These are phyloP conservation scores for Aromia moschata DNA, from an alignment of 2,888 invertebrate genomes.

Conservation along the genomic window DNA sequence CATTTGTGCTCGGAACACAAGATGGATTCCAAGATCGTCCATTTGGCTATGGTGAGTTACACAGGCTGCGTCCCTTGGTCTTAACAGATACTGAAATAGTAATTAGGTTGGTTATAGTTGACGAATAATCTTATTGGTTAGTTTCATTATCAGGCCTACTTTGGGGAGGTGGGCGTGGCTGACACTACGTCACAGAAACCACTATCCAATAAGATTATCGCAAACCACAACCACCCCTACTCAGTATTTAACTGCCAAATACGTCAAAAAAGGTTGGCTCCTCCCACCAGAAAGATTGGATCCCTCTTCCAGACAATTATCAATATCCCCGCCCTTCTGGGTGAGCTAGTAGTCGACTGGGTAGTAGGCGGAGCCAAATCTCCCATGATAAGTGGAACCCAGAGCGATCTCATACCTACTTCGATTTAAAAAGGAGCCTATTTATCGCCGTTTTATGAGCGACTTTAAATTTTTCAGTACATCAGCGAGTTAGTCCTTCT, in stretches of 20 bases:
- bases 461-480: slow-evolving; percentile 44
- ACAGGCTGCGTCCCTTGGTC: neutral
- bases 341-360: no score
- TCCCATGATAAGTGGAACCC: neutral
- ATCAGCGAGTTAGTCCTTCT: slow-evolving; percentile 57
- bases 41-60: slow-evolving; percentile 55
- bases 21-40: slow-evolving; percentile 49
- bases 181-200: no score
- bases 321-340: neutral
- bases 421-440: no score
- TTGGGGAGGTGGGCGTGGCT: neutral
- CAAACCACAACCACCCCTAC: no score
- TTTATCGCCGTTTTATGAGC: neutral
- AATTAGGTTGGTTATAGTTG: no score
- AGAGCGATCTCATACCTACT: neutral
- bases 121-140: no score
- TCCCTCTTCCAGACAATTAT: neutral
- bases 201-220: no score
- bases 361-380: neutral
- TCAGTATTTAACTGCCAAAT: no score
- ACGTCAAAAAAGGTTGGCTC: neutral
- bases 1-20: slow-evolving; percentile 50
- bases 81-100: neutral
- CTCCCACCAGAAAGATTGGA: no score
- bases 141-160: neutral